Conservation (phyloP, 30 jellyfish, hydroid and myxozoan species). For the Chrysaora quinquecirrha region DNA sequence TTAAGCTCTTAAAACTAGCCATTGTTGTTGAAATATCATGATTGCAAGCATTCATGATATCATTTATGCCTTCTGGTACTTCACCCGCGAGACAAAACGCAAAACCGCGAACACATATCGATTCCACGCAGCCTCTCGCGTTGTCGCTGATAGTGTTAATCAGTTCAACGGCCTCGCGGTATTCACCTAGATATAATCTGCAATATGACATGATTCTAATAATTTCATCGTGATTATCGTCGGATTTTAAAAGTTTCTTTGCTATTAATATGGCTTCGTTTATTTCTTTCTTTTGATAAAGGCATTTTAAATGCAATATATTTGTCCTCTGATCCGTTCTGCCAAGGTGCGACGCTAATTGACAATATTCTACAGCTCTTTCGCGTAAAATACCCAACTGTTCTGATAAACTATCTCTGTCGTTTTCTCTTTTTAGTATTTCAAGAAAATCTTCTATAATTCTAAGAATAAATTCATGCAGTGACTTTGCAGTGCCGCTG, state of each 20-base stretch:
- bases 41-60: slow-evolving; percentile 50
- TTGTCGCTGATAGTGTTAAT: neutral
- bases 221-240: slow-evolving; percentile 9
- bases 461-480: slow-evolving; percentile 36
- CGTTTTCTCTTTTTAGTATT: neutral
- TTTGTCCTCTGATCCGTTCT: slow-evolving; percentile 10
- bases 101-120: slow-evolving; percentile 51
- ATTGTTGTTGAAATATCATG: slow-evolving; percentile 32
- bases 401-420: neutral
- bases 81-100: slow-evolving; percentile 50
- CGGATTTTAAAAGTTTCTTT: slow-evolving; percentile 13
- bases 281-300: slow-evolving; percentile 15
- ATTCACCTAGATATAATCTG: slow-evolving; percentile 22
- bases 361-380: slow-evolving; percentile 48
- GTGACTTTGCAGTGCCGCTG: neutral
- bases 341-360: slow-evolving; percentile 27
- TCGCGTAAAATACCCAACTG: neutral
- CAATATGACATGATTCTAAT: slow-evolving; percentile 30
- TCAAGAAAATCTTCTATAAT: slow-evolving; percentile 25
- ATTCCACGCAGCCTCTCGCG: neutral
- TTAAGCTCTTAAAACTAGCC: slow-evolving; percentile 34
- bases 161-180: slow-evolving; percentile 33
- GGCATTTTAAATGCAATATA: slow-evolving; percentile 30
- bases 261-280: slow-evolving; percentile 43
- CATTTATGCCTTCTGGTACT: slow-evolving; percentile 38